Conservation (phyloP, 2,888 invertebrate species). For the Campoplex nolae region DNA sequence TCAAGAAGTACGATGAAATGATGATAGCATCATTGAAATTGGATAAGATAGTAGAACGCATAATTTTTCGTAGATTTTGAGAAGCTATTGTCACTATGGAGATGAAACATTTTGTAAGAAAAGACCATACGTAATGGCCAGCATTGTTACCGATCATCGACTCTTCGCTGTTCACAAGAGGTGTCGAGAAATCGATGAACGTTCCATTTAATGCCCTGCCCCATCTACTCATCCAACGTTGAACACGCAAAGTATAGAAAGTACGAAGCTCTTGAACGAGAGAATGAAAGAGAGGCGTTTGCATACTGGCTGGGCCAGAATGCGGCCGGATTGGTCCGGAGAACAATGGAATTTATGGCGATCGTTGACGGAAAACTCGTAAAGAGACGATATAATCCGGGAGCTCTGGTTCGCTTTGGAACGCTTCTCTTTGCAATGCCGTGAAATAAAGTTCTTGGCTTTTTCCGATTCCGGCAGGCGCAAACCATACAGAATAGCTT, state of each 20-base stretch:
- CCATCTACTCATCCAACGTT: slow-evolving; percentile 22
- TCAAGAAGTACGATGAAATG: too few relatives aligned
- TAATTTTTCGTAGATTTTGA: neutral
- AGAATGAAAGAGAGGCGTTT: slow-evolving; percentile 46
- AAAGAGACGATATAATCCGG: slow-evolving; percentile 69
- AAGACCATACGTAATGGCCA: neutral
- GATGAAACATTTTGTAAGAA: neutral
- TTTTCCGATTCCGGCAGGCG: slow-evolving; percentile 52
- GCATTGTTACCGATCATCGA: slow-evolving; percentile 10
- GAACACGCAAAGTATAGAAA: slow-evolving; percentile 35
- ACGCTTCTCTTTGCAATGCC: slow-evolving; percentile 25
- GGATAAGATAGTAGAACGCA: neutral
- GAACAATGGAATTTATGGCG: slow-evolving; percentile 73
- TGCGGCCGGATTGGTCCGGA: slow-evolving; percentile 68
- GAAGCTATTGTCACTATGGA: neutral
- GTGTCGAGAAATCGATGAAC: slow-evolving; percentile 63
- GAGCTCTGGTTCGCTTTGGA: slow-evolving; percentile 40
- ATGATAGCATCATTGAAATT: neutral
- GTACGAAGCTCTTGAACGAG: slow-evolving; percentile 32
- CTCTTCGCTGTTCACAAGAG: slow-evolving; percentile 23
- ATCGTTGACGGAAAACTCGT: slow-evolving; percentile 70
- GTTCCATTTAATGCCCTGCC: slow-evolving; percentile 52
- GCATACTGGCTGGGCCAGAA: slow-evolving; percentile 63
- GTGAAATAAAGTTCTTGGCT: slow-evolving; percentile 41
- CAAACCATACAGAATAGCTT: slow-evolving; percentile 53